A percentile compares a stretch with the other conserved stretches of the same genome.
These are phyloP conservation scores for Heliopora coerulea DNA, from an alignment of 92 coral and sea anemone species.

Conservation along the genomic window DNA sequence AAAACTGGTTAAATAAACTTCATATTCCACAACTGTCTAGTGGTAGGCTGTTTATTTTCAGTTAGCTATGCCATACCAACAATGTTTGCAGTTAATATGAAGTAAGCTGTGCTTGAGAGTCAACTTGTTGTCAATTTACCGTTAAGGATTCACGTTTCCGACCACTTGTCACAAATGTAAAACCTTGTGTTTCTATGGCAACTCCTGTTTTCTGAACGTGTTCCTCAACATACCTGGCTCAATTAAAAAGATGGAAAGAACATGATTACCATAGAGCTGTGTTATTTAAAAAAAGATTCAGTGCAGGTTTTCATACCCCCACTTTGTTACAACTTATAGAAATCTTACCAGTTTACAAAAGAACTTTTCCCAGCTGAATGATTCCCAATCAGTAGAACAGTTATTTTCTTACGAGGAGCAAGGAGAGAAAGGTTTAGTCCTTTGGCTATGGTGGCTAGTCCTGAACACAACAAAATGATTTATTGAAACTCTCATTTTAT, in stretches of 20 bases:
- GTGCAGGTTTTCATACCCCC: not conserved
- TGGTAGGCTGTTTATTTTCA: too few species aligned
- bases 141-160: slow-evolving; percentile 91
- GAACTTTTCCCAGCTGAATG: slow-evolving; percentile 99
- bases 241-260: too few species aligned
- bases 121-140: too few species aligned
- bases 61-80: too few species aligned
- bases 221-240: slow-evolving; percentile 89
- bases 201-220: slow-evolving; percentile 97
- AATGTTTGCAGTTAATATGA: too few species aligned
- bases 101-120: too few species aligned
- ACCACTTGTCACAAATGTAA: slow-evolving; percentile 96
- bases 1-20: too few species aligned
- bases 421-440: slow-evolving; percentile 77
- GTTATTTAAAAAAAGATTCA: not conserved
- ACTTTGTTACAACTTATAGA: not conserved
- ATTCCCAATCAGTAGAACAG: slow-evolving; percentile 80
- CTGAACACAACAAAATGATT: too few species aligned
- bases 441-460: slow-evolving; percentile 83
- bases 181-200: slow-evolving; percentile 98
- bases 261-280: too few species aligned
- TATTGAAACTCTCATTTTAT: too few species aligned
- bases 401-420: slow-evolving; percentile 97
- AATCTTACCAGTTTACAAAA: slow-evolving; percentile 84
- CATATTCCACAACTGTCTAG: too few species aligned